Conservation (phyloP, 2,113 vertebrate genomes). For the Mesoclemmys tuberculata region DNA sequence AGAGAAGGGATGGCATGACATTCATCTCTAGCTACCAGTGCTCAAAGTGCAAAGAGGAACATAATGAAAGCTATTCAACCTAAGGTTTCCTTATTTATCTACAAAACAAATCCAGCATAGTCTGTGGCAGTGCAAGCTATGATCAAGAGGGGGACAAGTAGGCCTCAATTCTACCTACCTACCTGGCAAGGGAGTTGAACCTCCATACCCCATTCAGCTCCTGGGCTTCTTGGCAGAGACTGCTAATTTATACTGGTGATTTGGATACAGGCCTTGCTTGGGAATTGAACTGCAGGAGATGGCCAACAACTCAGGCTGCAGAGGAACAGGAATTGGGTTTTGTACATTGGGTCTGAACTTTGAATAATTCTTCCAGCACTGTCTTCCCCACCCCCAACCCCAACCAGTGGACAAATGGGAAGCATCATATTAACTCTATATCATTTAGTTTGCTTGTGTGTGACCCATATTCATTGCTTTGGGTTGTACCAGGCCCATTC, state of each 20-base stretch:
- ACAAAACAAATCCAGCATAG: neutral
- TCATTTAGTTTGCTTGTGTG: neutral
- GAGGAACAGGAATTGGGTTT: neutral
- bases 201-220: constrained; percentile 2
- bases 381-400: neutral
- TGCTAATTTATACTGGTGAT: neutral
- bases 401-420: accelerated
- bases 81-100: constrained; percentile 13
- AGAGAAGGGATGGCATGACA: constrained; percentile 59
- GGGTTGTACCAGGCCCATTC: neutral
- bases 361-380: neutral
- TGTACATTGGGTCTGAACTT: neutral
- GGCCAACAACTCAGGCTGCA: neutral
- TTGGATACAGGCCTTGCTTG: neutral
- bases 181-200: neutral
- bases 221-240: neutral
- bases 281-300: neutral
- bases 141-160: neutral
- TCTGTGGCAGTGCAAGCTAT: neutral
- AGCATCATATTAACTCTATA: neutral
- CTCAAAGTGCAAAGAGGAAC: constrained; percentile 55
- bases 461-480: neutral
- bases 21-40: constrained; percentile 30
- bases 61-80: constrained; percentile 49
- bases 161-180: neutral